Percentiles rank a stretch among this genome's conserved stretches.
These are phyloP conservation scores for Chunga burmeisteri DNA, from an alignment of 2,113 vertebrate genomes.

Conservation along the genomic window DNA sequence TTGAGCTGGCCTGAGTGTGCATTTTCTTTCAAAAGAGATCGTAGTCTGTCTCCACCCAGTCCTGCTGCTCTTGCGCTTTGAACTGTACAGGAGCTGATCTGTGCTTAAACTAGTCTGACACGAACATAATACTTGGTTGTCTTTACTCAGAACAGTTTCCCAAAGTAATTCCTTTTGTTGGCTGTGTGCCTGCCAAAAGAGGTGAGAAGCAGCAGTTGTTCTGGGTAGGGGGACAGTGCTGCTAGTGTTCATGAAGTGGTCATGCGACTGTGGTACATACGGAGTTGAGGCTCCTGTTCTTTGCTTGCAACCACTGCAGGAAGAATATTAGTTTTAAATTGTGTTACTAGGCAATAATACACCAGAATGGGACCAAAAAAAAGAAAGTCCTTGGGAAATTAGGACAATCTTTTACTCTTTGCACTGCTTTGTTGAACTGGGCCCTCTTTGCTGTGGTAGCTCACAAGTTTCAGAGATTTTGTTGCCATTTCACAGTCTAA, in stretches of 20 bases:
- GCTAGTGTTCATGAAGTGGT: not conserved
- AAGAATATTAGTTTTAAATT: not conserved
- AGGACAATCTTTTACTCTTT: not conserved
- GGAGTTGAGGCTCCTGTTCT: not conserved
- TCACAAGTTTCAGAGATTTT: not conserved
- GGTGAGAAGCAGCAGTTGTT: not conserved
- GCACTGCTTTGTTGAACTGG: not conserved
- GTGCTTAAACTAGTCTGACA: not conserved
- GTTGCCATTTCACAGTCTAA: not conserved
- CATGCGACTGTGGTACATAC: fast-evolving
- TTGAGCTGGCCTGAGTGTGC: not conserved
- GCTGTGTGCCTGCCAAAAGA: not conserved
- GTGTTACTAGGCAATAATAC: not conserved
- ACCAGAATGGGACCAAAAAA: not conserved
- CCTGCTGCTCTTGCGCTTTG: not conserved
- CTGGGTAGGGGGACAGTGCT: not conserved
- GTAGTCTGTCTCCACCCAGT: not conserved
- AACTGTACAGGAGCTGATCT: not conserved
- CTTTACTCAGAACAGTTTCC: not conserved
- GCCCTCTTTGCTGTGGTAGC: not conserved
- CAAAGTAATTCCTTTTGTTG: not conserved
- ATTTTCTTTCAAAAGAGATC: not conserved
- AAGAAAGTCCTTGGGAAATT: not conserved
- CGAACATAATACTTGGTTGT: not conserved
- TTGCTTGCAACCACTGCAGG: not conserved